Conservation (phyloP, 2,888 invertebrate genomes). For the Ellobium chinense region DNA sequence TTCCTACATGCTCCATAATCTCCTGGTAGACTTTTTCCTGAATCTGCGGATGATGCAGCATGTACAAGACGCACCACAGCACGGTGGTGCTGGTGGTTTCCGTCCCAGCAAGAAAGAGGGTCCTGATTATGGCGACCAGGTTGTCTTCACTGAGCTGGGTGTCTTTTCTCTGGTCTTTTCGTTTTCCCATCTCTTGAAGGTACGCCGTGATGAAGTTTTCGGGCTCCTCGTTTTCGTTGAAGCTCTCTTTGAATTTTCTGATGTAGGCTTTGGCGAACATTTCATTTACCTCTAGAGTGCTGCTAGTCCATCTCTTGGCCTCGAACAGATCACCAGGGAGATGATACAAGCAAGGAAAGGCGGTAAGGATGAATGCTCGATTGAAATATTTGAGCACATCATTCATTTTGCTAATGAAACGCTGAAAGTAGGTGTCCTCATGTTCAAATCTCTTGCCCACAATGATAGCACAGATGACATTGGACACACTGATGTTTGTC, state of each 20-base stretch:
- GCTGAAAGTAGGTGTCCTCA: conserved; percentile 18
- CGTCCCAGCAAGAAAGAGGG: conserved; percentile 49
- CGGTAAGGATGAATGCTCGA: not conserved
- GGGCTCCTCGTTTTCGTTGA: conserved; percentile 40
- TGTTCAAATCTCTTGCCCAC: conserved; percentile 39
- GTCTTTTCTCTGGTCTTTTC: not conserved
- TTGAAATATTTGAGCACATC: not conserved
- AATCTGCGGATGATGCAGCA: conserved; percentile 87
- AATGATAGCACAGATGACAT: conserved; percentile 42
- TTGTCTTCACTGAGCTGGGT: conserved; percentile 16
- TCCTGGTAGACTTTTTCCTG: conserved; percentile 53
- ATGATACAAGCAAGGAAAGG: conserved; percentile 39
- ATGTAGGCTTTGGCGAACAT: conserved; percentile 41
- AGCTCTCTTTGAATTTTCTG: conserved; percentile 41
- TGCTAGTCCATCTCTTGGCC: conserved; percentile 31
- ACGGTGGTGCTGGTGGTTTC: conserved; percentile 91
- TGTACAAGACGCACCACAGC: conserved; percentile 89
- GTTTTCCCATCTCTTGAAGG: conserved; percentile 42
- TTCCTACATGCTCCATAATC: conserved; percentile 73
- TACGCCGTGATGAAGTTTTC: conserved; percentile 59
- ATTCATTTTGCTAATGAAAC: not conserved
- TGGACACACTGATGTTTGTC: conserved; percentile 27
- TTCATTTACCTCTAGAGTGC: conserved; percentile 12
- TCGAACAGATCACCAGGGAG: conserved; percentile 54
- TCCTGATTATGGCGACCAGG: conserved; percentile 24